phyloP scores from a whole-genome alignment of 2,113 vertebrate genomes.

The Leptobrachium leishanense region DNA sequence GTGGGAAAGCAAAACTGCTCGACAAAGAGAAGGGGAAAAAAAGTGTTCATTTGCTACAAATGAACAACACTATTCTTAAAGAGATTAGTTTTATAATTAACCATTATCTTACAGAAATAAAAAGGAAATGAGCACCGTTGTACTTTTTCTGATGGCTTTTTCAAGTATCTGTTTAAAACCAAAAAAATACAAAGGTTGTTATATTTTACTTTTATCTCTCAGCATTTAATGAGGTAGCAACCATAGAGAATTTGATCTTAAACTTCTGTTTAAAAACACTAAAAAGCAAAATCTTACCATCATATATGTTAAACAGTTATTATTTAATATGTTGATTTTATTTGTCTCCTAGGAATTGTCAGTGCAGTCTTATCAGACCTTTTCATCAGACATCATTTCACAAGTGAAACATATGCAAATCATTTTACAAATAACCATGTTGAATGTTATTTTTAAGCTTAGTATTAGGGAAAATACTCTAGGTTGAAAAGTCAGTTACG shows the following conservation, averaged over 20 bases:
- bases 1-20: slow-evolving; percentile 54
- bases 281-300: too few species aligned
- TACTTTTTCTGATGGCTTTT: background rate
- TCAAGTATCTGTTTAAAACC: background rate
- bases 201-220: background rate
- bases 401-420: too few species aligned
- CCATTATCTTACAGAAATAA: slow-evolving; percentile 5
- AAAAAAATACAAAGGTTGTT: background rate
- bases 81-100: slow-evolving; percentile 43
- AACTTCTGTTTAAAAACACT: background rate
- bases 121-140: slow-evolving; percentile 11
- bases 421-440: too few species aligned
- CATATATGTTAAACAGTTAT: too few species aligned
- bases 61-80: slow-evolving; percentile 51
- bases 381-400: too few species aligned
- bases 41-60: slow-evolving; percentile 39
- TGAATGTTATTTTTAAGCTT: too few species aligned
- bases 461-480: too few species aligned
- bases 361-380: too few species aligned
- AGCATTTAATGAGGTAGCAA: background rate
- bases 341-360: too few species aligned
- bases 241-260: background rate
- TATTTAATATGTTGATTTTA: too few species aligned
- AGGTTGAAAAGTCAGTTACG: too few species aligned
- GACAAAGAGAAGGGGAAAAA: slow-evolving; percentile 6